Conservation (phyloP, 2,888 invertebrate genomes). For the Galeruca laticollis region DNA sequence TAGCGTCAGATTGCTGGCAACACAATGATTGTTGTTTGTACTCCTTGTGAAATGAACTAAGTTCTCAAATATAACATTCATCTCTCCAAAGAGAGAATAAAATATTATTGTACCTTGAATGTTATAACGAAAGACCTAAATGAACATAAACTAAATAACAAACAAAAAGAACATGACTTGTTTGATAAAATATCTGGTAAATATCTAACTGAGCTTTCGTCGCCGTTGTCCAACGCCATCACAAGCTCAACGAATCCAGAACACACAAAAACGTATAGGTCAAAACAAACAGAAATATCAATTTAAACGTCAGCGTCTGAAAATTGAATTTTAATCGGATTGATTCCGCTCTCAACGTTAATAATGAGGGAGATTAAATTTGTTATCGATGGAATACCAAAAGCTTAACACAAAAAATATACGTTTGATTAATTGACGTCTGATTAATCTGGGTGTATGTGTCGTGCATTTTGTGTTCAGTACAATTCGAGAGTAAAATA, state of each 20-base stretch:
- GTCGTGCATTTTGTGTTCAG: constrained; percentile 9
- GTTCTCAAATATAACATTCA: too few species aligned
- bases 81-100: too few species aligned
- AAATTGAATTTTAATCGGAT: constrained; percentile 19
- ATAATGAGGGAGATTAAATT: constrained; percentile 16
- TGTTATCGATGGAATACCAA: constrained; percentile 9
- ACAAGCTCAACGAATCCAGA: neutral
- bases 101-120: too few species aligned
- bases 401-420: constrained; percentile 20
- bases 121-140: neutral
- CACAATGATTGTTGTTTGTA: too few species aligned
- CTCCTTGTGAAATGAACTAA: too few species aligned
- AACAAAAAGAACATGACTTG: neutral
- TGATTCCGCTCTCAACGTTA: constrained; percentile 1
- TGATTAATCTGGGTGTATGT: constrained; percentile 27
- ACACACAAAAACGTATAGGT: neutral
- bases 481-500: neutral
- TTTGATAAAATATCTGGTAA: neutral
- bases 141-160: neutral
- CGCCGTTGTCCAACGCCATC: neutral
- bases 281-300: constrained; percentile 5
- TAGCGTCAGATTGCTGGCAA: too few species aligned
- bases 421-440: constrained; percentile 35
- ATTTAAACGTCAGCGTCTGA: neutral
- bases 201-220: neutral